phyloP scores from a whole-genome alignment of 2,797 vertebrate genomes.

The Cyclopterus lumpus region DNA sequence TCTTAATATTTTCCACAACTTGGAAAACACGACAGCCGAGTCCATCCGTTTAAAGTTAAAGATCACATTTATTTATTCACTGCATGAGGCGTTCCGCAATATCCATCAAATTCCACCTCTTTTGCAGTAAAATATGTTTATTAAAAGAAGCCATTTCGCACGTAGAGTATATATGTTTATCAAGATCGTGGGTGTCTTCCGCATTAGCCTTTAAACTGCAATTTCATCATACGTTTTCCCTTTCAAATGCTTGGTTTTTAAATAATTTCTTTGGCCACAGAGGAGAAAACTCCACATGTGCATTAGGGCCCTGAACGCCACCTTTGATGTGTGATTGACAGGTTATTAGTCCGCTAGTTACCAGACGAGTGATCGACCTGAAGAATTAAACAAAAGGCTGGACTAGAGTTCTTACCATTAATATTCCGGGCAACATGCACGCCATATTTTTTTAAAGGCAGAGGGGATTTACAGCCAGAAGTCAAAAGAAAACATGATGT shows the following conservation, averaged over 20 bases:
- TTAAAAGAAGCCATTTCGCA: neutral
- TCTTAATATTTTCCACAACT: neutral
- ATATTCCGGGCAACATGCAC: neutral
- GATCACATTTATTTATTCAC: too few relatives aligned
- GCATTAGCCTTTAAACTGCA: neutral
- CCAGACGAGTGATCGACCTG: neutral
- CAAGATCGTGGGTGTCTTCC: neutral
- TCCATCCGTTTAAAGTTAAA: too few relatives aligned
- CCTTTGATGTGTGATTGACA: slow-evolving; percentile 9
- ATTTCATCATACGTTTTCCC: neutral
- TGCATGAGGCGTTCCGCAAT: neutral
- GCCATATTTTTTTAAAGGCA: slow-evolving; percentile 15
- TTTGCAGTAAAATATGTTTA: neutral
- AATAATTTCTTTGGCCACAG: neutral
- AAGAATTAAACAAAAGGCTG: slow-evolving; percentile 10
- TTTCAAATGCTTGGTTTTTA: neutral
- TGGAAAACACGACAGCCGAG: neutral
- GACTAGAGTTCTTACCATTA: neutral
- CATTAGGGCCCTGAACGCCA: neutral
- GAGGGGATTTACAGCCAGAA: slow-evolving; percentile 11
- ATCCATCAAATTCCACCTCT: neutral
- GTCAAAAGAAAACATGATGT: neutral
- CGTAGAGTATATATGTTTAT: neutral
- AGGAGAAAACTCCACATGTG: neutral
- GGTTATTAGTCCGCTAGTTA: slow-evolving; percentile 7